phyloP scores from a whole-genome alignment of 2,888 invertebrate species.

The Agonopterix arenella region DNA sequence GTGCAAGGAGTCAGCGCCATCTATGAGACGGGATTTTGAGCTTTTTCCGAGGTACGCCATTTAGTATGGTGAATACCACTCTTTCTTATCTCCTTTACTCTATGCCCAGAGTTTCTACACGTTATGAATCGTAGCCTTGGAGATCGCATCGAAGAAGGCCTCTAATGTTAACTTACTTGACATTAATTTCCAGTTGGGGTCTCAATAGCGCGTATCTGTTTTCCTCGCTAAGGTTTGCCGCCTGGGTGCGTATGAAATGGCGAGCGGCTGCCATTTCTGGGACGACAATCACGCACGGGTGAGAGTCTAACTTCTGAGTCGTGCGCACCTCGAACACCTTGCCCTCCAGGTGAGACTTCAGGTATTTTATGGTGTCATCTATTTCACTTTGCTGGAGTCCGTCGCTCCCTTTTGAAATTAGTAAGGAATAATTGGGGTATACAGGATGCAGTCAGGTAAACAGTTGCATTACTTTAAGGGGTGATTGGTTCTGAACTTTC shows the following conservation, averaged over 20 bases:
- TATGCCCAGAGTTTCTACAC: too few species aligned
- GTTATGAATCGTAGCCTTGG: too few species aligned
- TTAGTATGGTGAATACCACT: too few species aligned
- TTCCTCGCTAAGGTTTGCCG: conserved; percentile 88
- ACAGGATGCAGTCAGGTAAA: too few species aligned
- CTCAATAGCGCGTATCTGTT: conserved; percentile 90
- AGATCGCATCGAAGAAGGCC: too few species aligned
- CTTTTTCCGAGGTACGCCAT: too few species aligned
- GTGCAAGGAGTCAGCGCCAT: too few species aligned
- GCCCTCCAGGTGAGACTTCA: conserved; percentile 85
- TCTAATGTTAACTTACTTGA: conserved; percentile 78
- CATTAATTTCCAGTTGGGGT: conserved; percentile 96
- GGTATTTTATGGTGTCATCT: conserved; percentile 86
- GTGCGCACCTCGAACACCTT: conserved; percentile 90
- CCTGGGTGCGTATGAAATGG: conserved; percentile 94
- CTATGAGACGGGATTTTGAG: too few species aligned
- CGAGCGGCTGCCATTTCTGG: conserved; percentile 98
- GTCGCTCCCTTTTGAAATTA: conserved; percentile 61
- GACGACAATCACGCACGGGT: conserved; percentile 97
- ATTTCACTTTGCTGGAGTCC: conserved; percentile 85
- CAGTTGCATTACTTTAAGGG: too few species aligned
- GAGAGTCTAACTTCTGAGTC: conserved; percentile 89
- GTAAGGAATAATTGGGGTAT: too few species aligned
- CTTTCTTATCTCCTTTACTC: too few species aligned
- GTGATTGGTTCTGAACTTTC: too few species aligned